Conservation (phyloP, 2,797 vertebrate genomes). For the Onychomys arenicola region DNA sequence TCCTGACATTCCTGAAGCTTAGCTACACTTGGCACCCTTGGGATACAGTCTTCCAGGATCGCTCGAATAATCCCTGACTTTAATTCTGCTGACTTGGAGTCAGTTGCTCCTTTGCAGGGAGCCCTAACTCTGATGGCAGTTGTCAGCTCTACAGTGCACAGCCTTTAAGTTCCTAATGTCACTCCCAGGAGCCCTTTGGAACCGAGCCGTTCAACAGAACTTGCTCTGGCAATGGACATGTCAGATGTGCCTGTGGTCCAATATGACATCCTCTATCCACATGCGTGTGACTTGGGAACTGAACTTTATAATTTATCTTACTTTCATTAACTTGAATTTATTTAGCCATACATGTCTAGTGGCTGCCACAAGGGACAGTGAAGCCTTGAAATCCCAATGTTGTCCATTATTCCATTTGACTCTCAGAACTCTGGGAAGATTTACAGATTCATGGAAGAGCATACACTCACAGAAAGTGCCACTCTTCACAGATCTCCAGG, state of each 20-base stretch:
- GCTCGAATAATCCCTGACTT: constrained; percentile 8
- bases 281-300: background rate
- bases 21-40: background rate
- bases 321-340: constrained; percentile 33
- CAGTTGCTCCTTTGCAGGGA: constrained; percentile 20
- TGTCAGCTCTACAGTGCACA: background rate
- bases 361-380: background rate
- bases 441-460: background rate
- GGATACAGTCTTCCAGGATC: background rate
- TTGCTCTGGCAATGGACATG: background rate
- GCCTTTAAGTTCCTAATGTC: background rate
- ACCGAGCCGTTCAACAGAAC: background rate
- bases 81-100: background rate
- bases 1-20: background rate
- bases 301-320: constrained; percentile 14
- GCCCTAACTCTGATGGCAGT: background rate
- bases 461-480: background rate
- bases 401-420: background rate
- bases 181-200: background rate
- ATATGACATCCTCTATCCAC: background rate
- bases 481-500: background rate
- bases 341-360: background rate
- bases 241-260: background rate
- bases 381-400: background rate
- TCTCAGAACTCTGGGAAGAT: constrained; percentile 17